Base-by-base conservation (phyloP, 2,797 vertebrate species). In the Microctenopoma lineatum region DNA sequence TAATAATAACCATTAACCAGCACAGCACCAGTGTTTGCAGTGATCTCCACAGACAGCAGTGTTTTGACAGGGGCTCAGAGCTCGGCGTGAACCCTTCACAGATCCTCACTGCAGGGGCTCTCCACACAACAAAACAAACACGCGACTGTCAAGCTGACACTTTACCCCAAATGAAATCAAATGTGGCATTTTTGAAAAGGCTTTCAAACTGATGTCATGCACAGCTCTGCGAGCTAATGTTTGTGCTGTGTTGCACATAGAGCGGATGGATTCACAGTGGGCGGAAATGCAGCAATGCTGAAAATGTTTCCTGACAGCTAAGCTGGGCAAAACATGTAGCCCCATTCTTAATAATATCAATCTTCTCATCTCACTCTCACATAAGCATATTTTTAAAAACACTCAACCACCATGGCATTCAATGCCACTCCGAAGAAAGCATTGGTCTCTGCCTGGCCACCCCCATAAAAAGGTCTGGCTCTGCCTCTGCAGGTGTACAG, bases 1-100 rank as follows among this genome's bases (percentile, higher is more conserved):
- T 57, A 44, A 53, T 47, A 39, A 48, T 41, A 60, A 56, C 15
- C 18, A 44, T 44, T 51, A 59, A 60, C 36, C 41, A 54, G 25
- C 4, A 10, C 45, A 27, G 60, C 25, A 52, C n/a, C 50, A 66
- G 62, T 48, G 54, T 64, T 68, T 64, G 25, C 39, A 14, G 56
- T 59, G 59, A 38, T 53, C 52, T 66, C 41, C 42, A 15, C 16
- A 41, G 61, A 48, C 25, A 53, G 46, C 10, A 45, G 14, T 60
- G 55, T 60, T 78, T 60, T 73, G 59, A 54, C 54, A 73, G 73
- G n/a, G 57, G 32, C 51, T 45, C 25, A 47, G 55, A 48, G 21
- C 50, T 46, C n/a, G 21, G 18, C 34, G 25, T 7, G 14, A 66
- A 61, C 2, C 45, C 47, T 25, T 0, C 41, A 29, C 54, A 68